phyloP scores from a whole-genome alignment of 2,113 vertebrate species.

The Crotophaga sulcirostris region DNA sequence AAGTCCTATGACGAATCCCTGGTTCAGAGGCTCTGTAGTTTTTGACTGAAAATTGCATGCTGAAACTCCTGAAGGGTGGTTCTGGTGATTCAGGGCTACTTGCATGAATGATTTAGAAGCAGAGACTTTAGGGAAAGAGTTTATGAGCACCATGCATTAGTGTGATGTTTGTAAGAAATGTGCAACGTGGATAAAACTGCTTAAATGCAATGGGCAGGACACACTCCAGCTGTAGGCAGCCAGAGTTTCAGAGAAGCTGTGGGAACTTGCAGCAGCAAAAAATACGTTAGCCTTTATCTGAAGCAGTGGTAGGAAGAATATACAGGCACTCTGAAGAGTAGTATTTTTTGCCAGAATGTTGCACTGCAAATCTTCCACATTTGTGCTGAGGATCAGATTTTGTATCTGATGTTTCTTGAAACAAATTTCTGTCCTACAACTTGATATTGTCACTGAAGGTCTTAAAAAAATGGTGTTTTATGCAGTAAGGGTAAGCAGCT shows the following conservation, averaged over 20 bases:
- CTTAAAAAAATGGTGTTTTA: not conserved
- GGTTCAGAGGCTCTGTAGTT: not conserved
- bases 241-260: not conserved
- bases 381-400: not conserved
- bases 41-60: not conserved
- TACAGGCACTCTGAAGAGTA: not conserved
- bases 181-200: too few species aligned
- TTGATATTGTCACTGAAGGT: not conserved
- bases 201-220: not conserved
- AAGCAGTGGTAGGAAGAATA: not conserved
- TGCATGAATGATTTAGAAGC: not conserved
- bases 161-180: not conserved
- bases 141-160: not conserved
- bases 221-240: not conserved
- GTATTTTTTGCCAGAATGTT: not conserved
- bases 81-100: not conserved
- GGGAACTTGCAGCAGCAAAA: not conserved
- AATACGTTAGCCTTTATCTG: not conserved
- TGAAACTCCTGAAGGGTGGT: not conserved
- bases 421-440: not conserved
- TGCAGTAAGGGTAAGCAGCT: not conserved
- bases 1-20: not conserved
- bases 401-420: not conserved
- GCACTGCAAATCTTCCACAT: not conserved
- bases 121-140: not conserved